Base-by-base conservation (phyloP, 2,113 vertebrate species). In the Corydoras maculifer region DNA sequence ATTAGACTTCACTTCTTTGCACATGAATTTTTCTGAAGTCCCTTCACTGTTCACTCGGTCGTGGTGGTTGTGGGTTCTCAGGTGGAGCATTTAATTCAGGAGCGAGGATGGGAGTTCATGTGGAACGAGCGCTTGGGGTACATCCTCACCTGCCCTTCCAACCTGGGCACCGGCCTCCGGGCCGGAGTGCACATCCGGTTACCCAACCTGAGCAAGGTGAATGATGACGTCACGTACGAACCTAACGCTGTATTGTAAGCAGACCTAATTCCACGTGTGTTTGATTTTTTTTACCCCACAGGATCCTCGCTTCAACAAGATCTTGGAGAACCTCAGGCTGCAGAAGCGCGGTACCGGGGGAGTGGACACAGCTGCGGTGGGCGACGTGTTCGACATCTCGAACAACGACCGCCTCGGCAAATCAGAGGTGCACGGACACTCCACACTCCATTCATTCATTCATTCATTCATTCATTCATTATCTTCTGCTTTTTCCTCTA, bases 291-390 rank as follows among this genome's bases (percentile, higher is more conserved):
- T 25, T 25, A 25, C 11, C 65, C 11, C 48, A 31, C 53, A 97
- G 94, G 94, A 97, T 14, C 85, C 91, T 3, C 91, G 92, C 51
- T 96, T 97, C 77, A 79, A 86, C 55, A 94, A 93, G 81, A 93
- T 95, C 82, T 83, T 97, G 87, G 93, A 94, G 49, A 95, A 94
- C 78, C 81, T 97, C 80, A 84, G 94, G 30, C 89, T 97, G 55
- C 94, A 97, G 82, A 96, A 95, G 78, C 91, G 94, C 25, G 94
- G 94, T 75, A 97, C 94, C 0, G 93, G 94, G 0, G 94, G 94
- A 0, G 94, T 95, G 53, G 94, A 97, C 83, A 94, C 94, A 0
- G 94, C 91, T 0, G 92, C 94, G 0, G 91, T 93, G 53, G 93
- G 93, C 0, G 94, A 95, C 5, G 80, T 90, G 2, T 87, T 94